Base-by-base conservation (phyloP, 30 jellyfish, hydroid and myxozoan genomes). In the Cassiopea xamachana region DNA sequence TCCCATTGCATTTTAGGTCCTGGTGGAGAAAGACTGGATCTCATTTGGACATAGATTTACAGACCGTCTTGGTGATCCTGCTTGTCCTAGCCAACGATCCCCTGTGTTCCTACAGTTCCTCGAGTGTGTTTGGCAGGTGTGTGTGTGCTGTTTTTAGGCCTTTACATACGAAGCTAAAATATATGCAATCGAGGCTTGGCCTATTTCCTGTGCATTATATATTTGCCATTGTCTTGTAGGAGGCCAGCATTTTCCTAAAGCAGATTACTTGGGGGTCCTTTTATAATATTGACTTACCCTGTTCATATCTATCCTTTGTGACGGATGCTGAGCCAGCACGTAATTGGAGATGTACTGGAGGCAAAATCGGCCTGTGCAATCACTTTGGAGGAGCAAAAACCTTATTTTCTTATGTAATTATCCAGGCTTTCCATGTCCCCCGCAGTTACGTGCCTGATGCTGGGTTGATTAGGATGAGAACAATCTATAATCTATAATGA, bases 1-100 rank as follows among this genome's bases (percentile, higher is more conserved):
- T 51, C 9, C 64, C 64, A n/a, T 81, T 13, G 9, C 9, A 5
- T 50, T 7, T 44, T 44, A 94, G 98, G 97, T 94, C 16, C 77
- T 94, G 75, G 97, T 94, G 14, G 96, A 90, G 79, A 94, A 94
- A 62, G 98, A 94, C 68, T 94, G 98, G 98, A 79, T 94, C 10
- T 94, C 98, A 6, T 94, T 94, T 82, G 98, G 98, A 13, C 98
- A 94, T 83, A 90, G 98, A 18, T 94, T 94, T 80, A 87, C 94
- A 70, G 98, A 94, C 70, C 96, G 98, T 19, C 87, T 94, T 7
- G 98, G 98, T 6, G 98, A 94, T 76, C 97, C 98, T 5, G 47
- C 83, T 14, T 94, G 94, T 43, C 97, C 98, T 12, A 75, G 84
- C 49, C 98, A 94, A 60, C 58, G 98, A 68, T 94, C 98, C 13